Evolutionary conservation across 1,140 invertebrate species (phyloP).

Genomic region (Oreohelix idahoensis): DNA sequence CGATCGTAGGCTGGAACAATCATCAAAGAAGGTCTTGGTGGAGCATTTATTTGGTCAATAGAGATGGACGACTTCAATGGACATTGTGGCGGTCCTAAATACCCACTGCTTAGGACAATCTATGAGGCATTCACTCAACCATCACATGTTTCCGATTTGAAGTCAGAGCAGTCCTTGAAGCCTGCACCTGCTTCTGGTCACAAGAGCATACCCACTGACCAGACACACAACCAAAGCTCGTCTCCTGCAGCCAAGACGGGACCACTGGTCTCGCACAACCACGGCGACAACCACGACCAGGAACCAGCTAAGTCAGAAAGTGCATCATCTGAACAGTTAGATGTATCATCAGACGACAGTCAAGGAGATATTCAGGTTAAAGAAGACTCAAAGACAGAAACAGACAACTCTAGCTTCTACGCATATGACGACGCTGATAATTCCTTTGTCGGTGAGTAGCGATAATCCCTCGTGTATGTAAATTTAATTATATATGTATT

Average conservation of each 20-base stretch:
- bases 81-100: constrained; percentile 73
- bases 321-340: background rate
- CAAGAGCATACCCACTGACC: background rate
- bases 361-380: background rate
- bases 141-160: background rate
- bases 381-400: background rate
- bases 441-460: background rate
- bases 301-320: background rate
- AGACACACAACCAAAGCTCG: background rate
- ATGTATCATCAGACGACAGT: background rate
- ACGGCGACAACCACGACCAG: background rate
- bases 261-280: background rate
- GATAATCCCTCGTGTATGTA: too few species aligned
- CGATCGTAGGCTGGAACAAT: constrained; percentile 52
- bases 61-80: constrained; percentile 75
- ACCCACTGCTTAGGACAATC: constrained; percentile 74
- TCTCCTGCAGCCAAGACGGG: background rate
- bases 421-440: background rate
- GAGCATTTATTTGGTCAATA: constrained; percentile 80
- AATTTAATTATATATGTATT: too few species aligned
- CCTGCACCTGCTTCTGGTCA: background rate
- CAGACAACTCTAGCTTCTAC: background rate
- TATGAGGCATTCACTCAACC: constrained; percentile 62
- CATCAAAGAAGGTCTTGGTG: constrained; percentile 57
- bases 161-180: background rate